phyloP scores from a whole-genome alignment of 2,113 vertebrate genomes.

The Hemibates koningsi region DNA sequence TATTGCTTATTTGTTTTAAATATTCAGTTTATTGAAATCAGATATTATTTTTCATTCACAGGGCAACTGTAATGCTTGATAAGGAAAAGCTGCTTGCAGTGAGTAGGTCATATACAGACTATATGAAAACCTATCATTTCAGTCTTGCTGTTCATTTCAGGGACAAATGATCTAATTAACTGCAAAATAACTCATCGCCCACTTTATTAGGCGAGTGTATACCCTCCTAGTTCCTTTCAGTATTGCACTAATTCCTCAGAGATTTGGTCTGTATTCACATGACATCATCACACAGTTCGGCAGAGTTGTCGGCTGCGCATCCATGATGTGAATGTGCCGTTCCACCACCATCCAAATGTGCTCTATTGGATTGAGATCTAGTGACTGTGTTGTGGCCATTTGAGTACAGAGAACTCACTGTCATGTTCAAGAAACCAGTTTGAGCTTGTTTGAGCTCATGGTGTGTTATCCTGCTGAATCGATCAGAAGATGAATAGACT shows the following conservation, averaged over 20 bases:
- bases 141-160: not conserved
- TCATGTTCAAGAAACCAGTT: not conserved
- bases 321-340: not conserved
- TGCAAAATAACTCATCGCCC: not conserved
- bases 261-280: not conserved
- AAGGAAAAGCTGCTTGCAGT: not conserved
- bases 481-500: not conserved
- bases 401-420: not conserved
- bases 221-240: not conserved
- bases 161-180: not conserved
- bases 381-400: not conserved
- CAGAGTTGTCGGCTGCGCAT: not conserved
- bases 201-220: not conserved
- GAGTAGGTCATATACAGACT: not conserved
- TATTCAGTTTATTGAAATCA: not conserved
- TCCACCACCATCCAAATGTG: not conserved
- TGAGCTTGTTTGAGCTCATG: not conserved
- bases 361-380: not conserved
- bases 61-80: not conserved
- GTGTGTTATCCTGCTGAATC: not conserved
- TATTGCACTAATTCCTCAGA: not conserved
- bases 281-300: not conserved
- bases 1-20: not conserved
- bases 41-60: not conserved
- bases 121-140: not conserved